Evolutionary conservation across 2,797 vertebrate species (phyloP), one percentile per base, ranked within the genome.

Genomic region (Sylvia borin): DNA sequence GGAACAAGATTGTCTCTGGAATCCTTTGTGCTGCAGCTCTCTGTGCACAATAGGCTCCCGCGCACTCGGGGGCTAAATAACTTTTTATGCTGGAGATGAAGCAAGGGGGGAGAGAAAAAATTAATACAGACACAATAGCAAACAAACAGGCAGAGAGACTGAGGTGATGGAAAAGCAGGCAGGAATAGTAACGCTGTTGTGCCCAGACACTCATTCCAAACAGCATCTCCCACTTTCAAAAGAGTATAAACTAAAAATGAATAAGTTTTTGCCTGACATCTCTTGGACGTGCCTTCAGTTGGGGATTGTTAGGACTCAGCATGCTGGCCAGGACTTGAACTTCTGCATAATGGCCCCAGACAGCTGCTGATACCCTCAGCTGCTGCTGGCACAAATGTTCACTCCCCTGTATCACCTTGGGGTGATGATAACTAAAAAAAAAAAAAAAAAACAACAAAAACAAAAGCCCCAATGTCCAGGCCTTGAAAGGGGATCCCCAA

Each of bases 1-100:
- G 60, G 58, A 93, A 90, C 38, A 32, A 86, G 83, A 96, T 91
- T 86, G 83, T 45, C 88, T 88, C 90, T 82, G 80, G 88, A 94
- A 94, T 57, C 92, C 83, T 93, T 95, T 94, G 82, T 95, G 95
- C 88, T 72, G 70, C 7, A 4, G 85, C 64, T 88, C 90, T 83
- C 79, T 4, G 17, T 19, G 64, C 64, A 94, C 91, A 93, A 94
- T 84, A 66, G 91, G 91, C 80, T 92, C 88, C 88, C 1, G 2
- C 1, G 0, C 77, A 50, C 79, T 86, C 8, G 0, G 16, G 4
- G 60, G 77, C 94, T 94, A 88, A 94, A 81, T 84, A 88, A 91
- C 73, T 86, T 92, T 72, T 86, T 58, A 65, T 74, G 50, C 62
- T 84, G 32, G 60, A 95, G 76, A 93, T 38, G 38, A 90, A 92